Base-by-base conservation (phyloP, 2,888 invertebrate genomes). In the Tipula confusa region DNA sequence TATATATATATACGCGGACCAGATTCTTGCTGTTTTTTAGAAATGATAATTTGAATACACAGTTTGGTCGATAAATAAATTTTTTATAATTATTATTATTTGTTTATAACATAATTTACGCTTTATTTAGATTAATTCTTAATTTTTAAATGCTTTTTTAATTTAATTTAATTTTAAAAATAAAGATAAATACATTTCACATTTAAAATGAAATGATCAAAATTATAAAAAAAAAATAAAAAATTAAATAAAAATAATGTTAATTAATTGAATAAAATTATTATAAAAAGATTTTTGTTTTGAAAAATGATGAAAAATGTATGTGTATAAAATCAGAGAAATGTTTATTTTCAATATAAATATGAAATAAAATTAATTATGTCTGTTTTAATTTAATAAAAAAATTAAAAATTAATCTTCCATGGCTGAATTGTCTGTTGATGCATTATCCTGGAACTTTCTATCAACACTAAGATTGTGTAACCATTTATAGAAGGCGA, bases 331-430 rank as follows among this genome's bases (percentile, higher is more conserved):
- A 64, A 24, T 24, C 24, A 64, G 64, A 64, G 64, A 64, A 64
- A 64, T 64, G 64, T 64, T 64, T 64, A 64, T 64, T 64, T 64
- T 64, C 64, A 64, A 64, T 64, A 64, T 64, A 64, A 64, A 64
- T 64, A 64, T 64, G 64, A 64, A 64, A 64, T 64, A 64, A 64
- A 64, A 64, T 24, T 64, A 24, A 64, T 9, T 24, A 24, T 1
- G 4, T 64, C 2, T 64, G 64, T 64, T 64, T 64, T 64, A 64
- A n/a, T n/a, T n/a, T n/a, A n/a, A n/a, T n/a, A n/a, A n/a, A n/a
- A n/a, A n/a, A n/a, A n/a, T 43, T 6, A 15, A 43, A 64, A 64
- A 64, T 24, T 64, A 64, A 9, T 64, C 64, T 3, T 64, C 64
- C 64, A 64, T 64, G 18, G 64, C 64, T 24, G 64, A 64, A 24